Conservation (phyloP, 2,113 vertebrate species). For the Vireo altiloquus region DNA sequence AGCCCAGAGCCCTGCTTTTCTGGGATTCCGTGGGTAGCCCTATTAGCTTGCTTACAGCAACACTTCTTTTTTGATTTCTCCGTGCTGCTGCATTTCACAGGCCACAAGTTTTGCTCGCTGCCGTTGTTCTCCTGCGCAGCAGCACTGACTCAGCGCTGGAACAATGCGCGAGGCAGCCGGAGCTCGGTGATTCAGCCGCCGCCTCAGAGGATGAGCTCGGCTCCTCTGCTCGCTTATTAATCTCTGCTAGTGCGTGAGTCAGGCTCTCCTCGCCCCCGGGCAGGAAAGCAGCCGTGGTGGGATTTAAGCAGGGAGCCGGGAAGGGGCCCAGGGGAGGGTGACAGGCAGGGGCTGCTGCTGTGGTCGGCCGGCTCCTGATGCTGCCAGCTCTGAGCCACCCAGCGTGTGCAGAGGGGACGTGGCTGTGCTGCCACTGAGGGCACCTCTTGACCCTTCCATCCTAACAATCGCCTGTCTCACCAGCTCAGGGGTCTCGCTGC, state of each 20-base stretch:
- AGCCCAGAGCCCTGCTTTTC: neutral
- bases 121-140: slow-evolving; percentile 4
- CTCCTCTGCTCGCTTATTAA: slow-evolving; percentile 25
- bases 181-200: slow-evolving; percentile 38
- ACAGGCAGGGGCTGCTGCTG: neutral
- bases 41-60: neutral
- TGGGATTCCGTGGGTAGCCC: neutral
- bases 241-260: slow-evolving; percentile 17
- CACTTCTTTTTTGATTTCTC: neutral
- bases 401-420: accelerated
- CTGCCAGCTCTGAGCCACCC: neutral
- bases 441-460: neutral
- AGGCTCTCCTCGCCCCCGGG: slow-evolving; percentile 29
- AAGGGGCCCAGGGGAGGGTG: neutral
- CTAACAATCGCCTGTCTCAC: accelerated
- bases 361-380: neutral
- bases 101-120: neutral
- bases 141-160: slow-evolving; percentile 39
- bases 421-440: accelerated
- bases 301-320: neutral
- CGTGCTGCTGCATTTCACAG: neutral
- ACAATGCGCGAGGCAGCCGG: neutral
- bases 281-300: neutral
- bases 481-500: accelerated
- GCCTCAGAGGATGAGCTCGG: neutral